Evolutionary conservation across 2,888 invertebrate genomes (phyloP).

Genomic region (Ormyrus rosae): DNA sequence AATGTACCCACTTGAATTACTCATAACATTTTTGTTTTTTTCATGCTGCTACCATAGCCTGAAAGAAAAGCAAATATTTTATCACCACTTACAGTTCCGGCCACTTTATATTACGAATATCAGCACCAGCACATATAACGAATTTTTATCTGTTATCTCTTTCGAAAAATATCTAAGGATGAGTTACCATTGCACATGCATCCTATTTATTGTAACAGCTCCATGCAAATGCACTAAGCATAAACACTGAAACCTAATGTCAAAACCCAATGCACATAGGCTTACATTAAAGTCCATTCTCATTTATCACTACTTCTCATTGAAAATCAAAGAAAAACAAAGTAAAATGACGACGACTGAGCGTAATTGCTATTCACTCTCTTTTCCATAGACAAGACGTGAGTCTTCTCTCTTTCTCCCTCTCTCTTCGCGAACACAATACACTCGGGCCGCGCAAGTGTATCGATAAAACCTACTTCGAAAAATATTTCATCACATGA

Average conservation of each 20-base stretch:
- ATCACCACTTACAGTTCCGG: conserved; percentile 33
- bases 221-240: conserved; percentile 20
- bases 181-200: conserved; percentile 1
- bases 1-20: conserved; percentile 41
- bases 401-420: background rate
- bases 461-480: conserved; percentile 20
- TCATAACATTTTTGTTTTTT: conserved; percentile 51
- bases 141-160: conserved; percentile 18
- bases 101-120: background rate
- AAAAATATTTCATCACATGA: conserved; percentile 40
- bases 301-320: conserved; percentile 12
- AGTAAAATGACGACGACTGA: background rate
- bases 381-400: background rate
- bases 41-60: conserved; percentile 33
- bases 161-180: conserved; percentile 17
- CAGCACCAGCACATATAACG: background rate
- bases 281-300: conserved; percentile 11
- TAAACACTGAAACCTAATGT: background rate
- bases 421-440: background rate
- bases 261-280: conserved; percentile 7
- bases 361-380: conserved; percentile 3
- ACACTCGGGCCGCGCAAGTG: background rate
- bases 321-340: conserved; percentile 13
- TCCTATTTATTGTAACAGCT: background rate
- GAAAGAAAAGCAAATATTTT: conserved; percentile 46